These are phyloP conservation scores for Campaea margaritaria DNA, from an alignment of 2,888 invertebrate species.

Conservation along the genomic window DNA sequence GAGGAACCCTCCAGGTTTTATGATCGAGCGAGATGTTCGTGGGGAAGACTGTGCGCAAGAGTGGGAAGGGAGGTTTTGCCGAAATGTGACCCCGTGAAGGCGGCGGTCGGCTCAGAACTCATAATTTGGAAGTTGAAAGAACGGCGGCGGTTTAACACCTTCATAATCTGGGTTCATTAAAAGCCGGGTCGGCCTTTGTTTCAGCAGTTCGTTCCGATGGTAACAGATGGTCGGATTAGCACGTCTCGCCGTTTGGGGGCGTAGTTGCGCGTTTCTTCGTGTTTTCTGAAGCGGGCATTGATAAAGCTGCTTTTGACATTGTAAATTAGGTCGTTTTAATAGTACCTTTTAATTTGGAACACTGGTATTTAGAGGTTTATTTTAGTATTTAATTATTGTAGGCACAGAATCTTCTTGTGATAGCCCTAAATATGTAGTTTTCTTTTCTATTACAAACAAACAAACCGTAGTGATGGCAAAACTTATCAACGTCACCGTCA, in stretches of 20 bases:
- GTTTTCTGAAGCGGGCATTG: conserved; percentile 31
- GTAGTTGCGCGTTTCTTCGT: conserved; percentile 54
- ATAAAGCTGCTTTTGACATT: conserved; percentile 42
- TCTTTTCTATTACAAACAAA: no score
- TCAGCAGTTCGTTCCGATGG: conserved; percentile 79
- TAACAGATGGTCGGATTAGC: conserved; percentile 84
- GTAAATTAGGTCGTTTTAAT: conserved; percentile 12
- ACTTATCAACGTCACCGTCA: no score
- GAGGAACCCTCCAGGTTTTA: conserved; percentile 65
- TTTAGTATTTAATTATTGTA: background rate
- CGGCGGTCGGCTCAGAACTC: conserved; percentile 73
- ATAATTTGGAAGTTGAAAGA: conserved; percentile 84
- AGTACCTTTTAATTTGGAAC: conserved; percentile 6
- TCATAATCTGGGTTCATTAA: conserved; percentile 84
- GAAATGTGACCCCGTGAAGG: conserved; percentile 78
- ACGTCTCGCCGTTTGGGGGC: conserved; percentile 64
- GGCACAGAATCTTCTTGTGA: no score
- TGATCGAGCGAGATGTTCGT: conserved; percentile 72
- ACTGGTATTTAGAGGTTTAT: background rate
- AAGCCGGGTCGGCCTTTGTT: conserved; percentile 81
- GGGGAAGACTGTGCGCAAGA: conserved; percentile 57
- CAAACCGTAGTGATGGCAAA: no score
- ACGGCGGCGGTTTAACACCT: conserved; percentile 82
- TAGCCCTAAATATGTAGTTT: no score
- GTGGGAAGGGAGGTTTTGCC: conserved; percentile 66